These are phyloP conservation scores for Sminthurides bifidus DNA, from an alignment of 1,140 invertebrate genomes.

Conservation along the genomic window DNA sequence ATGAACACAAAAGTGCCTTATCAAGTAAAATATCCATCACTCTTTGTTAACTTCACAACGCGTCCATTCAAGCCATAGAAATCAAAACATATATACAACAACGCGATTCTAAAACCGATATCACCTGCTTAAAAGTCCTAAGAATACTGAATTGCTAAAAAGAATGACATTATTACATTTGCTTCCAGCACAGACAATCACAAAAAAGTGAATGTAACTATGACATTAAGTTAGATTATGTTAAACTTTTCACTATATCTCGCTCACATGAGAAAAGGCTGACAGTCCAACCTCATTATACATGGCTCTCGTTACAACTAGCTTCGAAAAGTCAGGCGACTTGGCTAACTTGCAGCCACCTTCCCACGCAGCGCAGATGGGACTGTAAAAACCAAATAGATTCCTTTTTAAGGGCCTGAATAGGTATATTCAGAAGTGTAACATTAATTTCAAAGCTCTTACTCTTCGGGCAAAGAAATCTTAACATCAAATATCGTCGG, in stretches of 20 bases:
- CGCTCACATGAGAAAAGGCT: slow-evolving; percentile 39
- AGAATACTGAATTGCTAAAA: too few relatives aligned
- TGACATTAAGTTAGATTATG: background rate
- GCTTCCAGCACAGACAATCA: background rate
- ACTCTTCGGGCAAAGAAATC: slow-evolving; percentile 51
- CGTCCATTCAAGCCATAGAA: too few relatives aligned
- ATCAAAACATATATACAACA: too few relatives aligned
- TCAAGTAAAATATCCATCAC: too few relatives aligned
- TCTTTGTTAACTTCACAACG: too few relatives aligned
- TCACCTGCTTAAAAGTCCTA: too few relatives aligned
- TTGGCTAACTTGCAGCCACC: slow-evolving; percentile 65
- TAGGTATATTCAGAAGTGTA: background rate
- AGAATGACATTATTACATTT: too few relatives aligned
- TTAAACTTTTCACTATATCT: slow-evolving; percentile 11
- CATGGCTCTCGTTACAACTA: slow-evolving; percentile 65
- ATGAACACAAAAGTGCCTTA: too few relatives aligned
- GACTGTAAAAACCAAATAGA: slow-evolving; percentile 68
- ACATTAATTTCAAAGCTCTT: slow-evolving; percentile 30
- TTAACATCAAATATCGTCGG: slow-evolving; percentile 62
- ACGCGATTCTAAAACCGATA: background rate
- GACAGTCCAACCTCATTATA: slow-evolving; percentile 75
- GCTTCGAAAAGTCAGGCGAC: slow-evolving; percentile 57
- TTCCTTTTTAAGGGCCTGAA: slow-evolving; percentile 37
- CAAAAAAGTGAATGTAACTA: background rate
- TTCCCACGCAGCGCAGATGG: slow-evolving; percentile 74